phyloP scores from a whole-genome alignment of 2,113 vertebrate species.

The Corythaixoides concolor region DNA sequence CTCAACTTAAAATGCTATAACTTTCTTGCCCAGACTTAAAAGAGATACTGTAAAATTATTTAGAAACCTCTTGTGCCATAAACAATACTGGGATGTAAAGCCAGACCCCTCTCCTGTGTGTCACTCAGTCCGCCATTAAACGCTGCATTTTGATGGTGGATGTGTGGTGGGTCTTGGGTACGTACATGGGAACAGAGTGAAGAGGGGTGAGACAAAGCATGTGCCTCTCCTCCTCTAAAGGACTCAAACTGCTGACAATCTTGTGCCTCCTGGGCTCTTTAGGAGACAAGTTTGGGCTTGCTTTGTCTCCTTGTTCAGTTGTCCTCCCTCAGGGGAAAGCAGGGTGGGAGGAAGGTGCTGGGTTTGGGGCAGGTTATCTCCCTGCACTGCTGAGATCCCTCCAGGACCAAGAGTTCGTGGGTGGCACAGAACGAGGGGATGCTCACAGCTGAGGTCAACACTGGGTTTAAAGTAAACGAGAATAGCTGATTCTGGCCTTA shows the following conservation, averaged over 20 bases:
- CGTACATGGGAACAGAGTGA: rapidly evolving
- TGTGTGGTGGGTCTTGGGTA: neutral
- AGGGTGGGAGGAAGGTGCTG: neutral
- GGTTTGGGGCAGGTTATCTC: neutral
- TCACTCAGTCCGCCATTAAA: neutral
- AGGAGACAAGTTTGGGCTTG: neutral
- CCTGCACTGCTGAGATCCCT: rapidly evolving
- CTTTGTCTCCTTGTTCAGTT: neutral
- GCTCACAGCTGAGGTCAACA: neutral
- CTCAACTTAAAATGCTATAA: constrained; percentile 59
- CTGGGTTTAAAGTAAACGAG: neutral
- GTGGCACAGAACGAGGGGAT: neutral
- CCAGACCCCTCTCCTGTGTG: neutral
- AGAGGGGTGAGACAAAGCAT: neutral
- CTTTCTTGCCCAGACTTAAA: constrained; percentile 59
- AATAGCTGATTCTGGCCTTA: neutral
- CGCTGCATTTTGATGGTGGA: neutral
- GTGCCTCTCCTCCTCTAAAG: neutral
- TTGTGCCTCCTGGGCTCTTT: neutral
- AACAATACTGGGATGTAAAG: neutral
- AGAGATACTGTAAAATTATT: constrained; percentile 63
- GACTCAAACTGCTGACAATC: neutral
- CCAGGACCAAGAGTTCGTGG: rapidly evolving
- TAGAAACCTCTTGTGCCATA: constrained; percentile 49
- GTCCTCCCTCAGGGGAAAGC: neutral